Evolutionary conservation across 1,140 invertebrate genomes (phyloP), one percentile per base, ranked within the genome.

Genomic region (Dendroctonus ponderosae): DNA sequence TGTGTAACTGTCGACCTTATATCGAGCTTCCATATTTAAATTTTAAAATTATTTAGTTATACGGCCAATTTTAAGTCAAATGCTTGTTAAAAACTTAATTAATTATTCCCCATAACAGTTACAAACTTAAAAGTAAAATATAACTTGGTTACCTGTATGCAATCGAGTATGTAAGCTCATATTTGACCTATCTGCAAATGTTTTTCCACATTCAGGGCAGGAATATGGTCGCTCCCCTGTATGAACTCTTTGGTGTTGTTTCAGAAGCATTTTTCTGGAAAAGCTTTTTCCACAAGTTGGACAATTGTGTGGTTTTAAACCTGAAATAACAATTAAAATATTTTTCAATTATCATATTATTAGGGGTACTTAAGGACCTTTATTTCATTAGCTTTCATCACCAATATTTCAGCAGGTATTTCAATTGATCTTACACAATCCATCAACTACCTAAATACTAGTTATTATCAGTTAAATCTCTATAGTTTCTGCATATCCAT

Each of bases 281-380:
- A 96, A 96, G 5, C 89, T 83, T 71, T 94, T 91, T n/a, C 89
- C 88, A 74, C 94, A 96, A 14, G 91, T 85, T 3, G 85, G 84
- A 74, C 93, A 96, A 60, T 88, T 86, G 80, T 95, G 93, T 0
- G 93, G 93, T 72, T 93, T 91, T 8, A 93, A 86, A 40, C 91
- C 85, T 80, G 61, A 11, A 75, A 75, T 26, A 26, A 26, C 3
- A 26, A 3, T 26, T 26, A 26, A 26, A 26, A 2, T 2, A 26
- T 26, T 26, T 26, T 2, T 26, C 26, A 26, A 26, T 26, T 26
- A 26, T 26, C 26, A 26, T 26, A 26, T 26, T 26, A 26, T 26
- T 26, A 2, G 3, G 26, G 26, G 26, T 26, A 26, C 26, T 26
- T 3, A 26, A 1, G 1, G 26, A 26, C 1, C 26, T 26, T 26